Evolutionary conservation across 2,888 invertebrate species (phyloP).

Genomic region (Yponomeuta plumbellus): DNA sequence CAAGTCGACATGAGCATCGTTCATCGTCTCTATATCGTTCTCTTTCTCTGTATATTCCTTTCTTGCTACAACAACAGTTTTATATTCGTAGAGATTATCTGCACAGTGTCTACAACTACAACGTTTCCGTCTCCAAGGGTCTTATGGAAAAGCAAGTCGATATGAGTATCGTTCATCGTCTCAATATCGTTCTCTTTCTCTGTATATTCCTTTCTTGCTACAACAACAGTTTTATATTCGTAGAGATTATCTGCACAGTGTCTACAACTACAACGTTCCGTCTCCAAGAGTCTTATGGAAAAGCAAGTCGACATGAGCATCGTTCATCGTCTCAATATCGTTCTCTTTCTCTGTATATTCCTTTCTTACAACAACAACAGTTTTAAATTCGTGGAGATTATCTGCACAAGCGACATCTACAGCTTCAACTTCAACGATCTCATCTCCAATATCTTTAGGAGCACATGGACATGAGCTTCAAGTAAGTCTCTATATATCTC

Average conservation of each 20-base stretch:
- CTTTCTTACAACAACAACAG: conserved; percentile 63
- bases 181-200: neutral
- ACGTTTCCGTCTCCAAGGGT: conserved; percentile 86
- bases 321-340: conserved; percentile 36
- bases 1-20: no score
- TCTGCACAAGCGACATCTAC: conserved; percentile 67
- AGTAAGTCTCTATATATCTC: conserved; percentile 77
- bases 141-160: conserved; percentile 87
- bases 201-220: no score
- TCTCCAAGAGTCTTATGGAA: conserved; percentile 89
- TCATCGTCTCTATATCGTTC: conserved; percentile 33
- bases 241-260: conserved; percentile 71
- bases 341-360: neutral
- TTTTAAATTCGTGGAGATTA: conserved; percentile 77
- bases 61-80: conserved; percentile 80
- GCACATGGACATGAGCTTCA: conserved; percentile 83
- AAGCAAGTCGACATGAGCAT: no score
- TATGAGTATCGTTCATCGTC: conserved; percentile 84
- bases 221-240: conserved; percentile 79
- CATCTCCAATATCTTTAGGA: conserved; percentile 86
- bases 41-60: neutral
- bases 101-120: conserved; percentile 78
- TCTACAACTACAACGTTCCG: conserved; percentile 81
- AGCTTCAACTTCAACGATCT: conserved; percentile 84
- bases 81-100: conserved; percentile 76